Conservation (phyloP, 2,797 vertebrate species). For the Chelonia mydas region DNA sequence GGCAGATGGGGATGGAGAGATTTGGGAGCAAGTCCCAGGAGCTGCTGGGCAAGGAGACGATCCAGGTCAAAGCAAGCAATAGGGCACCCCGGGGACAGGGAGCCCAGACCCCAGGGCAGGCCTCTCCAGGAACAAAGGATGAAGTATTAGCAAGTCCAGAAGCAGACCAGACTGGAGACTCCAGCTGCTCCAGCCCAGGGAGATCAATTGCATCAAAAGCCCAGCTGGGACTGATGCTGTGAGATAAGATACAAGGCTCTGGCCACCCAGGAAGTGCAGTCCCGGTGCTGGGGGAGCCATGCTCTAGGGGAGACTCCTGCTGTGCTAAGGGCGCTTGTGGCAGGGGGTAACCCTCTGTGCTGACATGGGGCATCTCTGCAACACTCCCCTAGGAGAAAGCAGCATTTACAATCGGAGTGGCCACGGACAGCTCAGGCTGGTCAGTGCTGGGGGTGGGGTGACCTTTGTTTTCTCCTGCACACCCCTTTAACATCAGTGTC, state of each 20-base stretch:
- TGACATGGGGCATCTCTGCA: neutral
- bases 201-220: neutral
- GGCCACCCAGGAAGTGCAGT: too few relatives aligned
- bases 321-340: neutral
- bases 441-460: rapidly evolving
- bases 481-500: neutral
- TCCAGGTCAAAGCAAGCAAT: neutral
- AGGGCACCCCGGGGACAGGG: neutral
- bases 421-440: neutral
- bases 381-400: neutral
- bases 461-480: neutral
- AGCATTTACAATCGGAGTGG: neutral
- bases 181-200: neutral
- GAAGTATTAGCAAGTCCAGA: neutral
- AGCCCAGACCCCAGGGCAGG: too few relatives aligned
- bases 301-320: neutral
- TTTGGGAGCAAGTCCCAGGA: neutral
- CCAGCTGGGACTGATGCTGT: neutral
- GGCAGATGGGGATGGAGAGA: neutral
- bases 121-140: neutral
- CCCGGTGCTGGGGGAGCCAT: neutral
- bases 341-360: neutral
- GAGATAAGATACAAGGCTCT: too few relatives aligned
- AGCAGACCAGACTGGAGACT: neutral
- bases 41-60: neutral